Evolutionary conservation across 2,888 invertebrate species (phyloP).

Genomic region (Andrena haemorrhoa): DNA sequence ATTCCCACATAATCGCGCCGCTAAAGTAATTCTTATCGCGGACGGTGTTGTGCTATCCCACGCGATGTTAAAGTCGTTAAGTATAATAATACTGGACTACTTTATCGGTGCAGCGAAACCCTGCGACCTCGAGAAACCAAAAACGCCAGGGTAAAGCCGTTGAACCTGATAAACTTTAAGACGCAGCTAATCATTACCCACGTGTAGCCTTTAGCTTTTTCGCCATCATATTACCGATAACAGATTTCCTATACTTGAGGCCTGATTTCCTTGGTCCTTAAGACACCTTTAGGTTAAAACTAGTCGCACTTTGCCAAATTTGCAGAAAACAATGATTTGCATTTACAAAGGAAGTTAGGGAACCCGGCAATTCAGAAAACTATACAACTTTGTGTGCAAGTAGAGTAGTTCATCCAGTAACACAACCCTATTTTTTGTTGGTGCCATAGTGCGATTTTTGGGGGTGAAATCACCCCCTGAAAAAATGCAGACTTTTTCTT

Average conservation of each 20-base stretch:
- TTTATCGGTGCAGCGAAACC: constrained; percentile 31
- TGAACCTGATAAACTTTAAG: constrained; percentile 14
- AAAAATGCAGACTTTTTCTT: no score
- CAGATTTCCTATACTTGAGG: not conserved
- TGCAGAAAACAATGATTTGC: no score
- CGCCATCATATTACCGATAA: constrained; percentile 7
- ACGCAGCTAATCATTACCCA: not conserved
- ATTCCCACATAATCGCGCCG: constrained; percentile 59
- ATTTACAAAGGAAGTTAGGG: no score
- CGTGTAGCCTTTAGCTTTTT: constrained; percentile 26
- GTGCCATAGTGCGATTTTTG: no score
- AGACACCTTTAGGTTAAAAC: no score
- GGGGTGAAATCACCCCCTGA: no score
- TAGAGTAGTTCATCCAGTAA: no score
- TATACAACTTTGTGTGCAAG: no score
- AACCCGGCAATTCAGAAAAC: no score
- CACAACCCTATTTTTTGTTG: no score
- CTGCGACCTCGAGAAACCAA: constrained; percentile 9
- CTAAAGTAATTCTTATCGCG: constrained; percentile 69
- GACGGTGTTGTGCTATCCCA: constrained; percentile 25
- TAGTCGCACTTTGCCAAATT: no score
- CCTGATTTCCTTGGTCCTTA: constrained; percentile 11
- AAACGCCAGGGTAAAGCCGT: not conserved
- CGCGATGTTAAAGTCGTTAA: constrained; percentile 53
- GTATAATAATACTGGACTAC: constrained; percentile 41